These are phyloP conservation scores for Apodemus speciosus DNA, from an alignment of 2,113 vertebrate species.

Conservation along the genomic window DNA sequence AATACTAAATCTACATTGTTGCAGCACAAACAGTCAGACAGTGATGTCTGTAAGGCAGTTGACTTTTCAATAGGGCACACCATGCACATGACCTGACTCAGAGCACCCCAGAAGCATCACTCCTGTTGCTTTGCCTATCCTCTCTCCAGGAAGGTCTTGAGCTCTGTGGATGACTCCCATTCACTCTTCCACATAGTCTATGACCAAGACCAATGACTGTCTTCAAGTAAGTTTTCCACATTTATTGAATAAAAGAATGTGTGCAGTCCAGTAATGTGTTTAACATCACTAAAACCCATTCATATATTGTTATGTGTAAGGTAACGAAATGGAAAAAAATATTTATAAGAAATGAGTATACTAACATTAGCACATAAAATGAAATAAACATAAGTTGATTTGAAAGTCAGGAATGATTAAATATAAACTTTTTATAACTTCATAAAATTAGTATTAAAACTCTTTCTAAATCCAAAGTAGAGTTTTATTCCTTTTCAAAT, in stretches of 20 bases:
- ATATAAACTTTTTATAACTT: not conserved
- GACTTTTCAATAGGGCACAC: not conserved
- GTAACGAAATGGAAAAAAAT: not conserved
- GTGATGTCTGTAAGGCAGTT: not conserved
- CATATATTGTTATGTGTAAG: not conserved
- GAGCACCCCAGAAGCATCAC: accelerated
- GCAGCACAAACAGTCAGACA: not conserved
- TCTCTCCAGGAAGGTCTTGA: not conserved
- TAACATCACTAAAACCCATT: not conserved
- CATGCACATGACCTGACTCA: not conserved
- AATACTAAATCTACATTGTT: not conserved
- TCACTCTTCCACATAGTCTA: not conserved
- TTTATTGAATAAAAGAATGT: not conserved
- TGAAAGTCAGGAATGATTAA: not conserved
- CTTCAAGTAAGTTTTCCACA: not conserved
- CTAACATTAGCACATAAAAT: not conserved
- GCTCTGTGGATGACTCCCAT: not conserved
- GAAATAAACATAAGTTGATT: not conserved
- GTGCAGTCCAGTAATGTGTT: not conserved
- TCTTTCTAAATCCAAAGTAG: not conserved
- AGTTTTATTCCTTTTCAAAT: not conserved
- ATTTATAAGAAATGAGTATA: not conserved
- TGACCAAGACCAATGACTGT: not conserved
- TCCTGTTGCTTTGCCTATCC: not conserved
- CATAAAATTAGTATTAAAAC: not conserved